Evolutionary conservation across 2,797 vertebrate species (phyloP).

Genomic region (Hapalemur alaotrensis): DNA sequence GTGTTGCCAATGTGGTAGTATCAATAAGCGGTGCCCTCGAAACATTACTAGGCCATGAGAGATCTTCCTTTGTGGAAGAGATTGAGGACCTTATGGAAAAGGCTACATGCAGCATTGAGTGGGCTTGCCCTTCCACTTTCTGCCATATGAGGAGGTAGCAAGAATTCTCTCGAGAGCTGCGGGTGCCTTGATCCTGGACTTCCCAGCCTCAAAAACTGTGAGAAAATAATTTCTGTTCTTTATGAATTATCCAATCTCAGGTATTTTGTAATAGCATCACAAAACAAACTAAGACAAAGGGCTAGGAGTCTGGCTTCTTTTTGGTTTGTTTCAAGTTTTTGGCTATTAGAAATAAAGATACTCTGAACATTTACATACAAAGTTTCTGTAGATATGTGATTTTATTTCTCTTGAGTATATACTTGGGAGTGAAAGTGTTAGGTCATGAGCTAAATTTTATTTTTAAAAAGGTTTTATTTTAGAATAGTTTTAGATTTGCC

Average conservation of each 20-base stretch:
- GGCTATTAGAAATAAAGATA: not conserved
- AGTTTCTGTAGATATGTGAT: not conserved
- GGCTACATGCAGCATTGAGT: not conserved
- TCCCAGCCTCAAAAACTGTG: not conserved
- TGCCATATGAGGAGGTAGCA: not conserved
- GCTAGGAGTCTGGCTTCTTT: not conserved
- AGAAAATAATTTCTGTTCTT: not conserved
- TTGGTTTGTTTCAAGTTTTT: not conserved
- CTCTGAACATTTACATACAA: not conserved
- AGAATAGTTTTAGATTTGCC: not conserved
- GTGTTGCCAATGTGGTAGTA: not conserved
- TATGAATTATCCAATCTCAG: not conserved
- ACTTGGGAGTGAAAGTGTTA: not conserved
- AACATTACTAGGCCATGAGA: not conserved
- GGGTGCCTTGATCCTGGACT: not conserved
- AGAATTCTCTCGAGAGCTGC: not conserved
- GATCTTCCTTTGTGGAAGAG: too few relatives aligned
- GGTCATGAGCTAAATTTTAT: not conserved
- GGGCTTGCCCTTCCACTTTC: not conserved
- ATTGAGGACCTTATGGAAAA: not conserved
- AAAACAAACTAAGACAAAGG: not conserved
- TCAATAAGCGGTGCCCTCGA: not conserved
- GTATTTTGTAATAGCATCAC: not conserved
- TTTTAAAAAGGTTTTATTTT: not conserved
- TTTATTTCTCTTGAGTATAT: not conserved